phyloP scores from a whole-genome alignment of 2,113 vertebrate species.

The Pantherophis guttatus region DNA sequence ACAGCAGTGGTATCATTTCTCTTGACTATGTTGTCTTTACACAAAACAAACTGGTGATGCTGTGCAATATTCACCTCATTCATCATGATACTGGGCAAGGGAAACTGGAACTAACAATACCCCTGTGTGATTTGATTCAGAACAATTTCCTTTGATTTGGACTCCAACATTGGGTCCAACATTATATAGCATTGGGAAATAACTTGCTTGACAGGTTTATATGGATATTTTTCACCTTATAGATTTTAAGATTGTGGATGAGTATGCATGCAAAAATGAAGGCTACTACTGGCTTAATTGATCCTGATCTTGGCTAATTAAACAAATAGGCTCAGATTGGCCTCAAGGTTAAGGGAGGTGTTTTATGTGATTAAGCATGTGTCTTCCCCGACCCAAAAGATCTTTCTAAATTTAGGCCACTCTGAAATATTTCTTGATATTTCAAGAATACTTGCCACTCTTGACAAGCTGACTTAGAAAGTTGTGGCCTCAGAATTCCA shows the following conservation, averaged over 20 bases:
- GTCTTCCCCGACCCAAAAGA: background rate
- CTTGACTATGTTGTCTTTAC: background rate
- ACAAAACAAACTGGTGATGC: background rate
- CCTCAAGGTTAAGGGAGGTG: background rate
- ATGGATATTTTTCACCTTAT: background rate
- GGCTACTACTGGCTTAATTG: background rate
- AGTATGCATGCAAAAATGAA: background rate
- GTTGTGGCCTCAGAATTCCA: background rate
- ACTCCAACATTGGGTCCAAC: background rate
- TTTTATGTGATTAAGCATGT: background rate
- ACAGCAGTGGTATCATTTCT: background rate
- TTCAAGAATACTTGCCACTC: background rate
- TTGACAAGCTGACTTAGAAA: background rate
- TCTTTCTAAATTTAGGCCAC: background rate
- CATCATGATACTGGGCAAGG: background rate
- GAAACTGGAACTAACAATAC: background rate
- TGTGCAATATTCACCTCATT: background rate
- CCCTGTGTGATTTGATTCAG: background rate
- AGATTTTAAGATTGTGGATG: background rate
- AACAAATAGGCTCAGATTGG: background rate
- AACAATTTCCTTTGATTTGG: background rate
- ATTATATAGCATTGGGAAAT: background rate
- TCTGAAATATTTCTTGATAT: background rate
- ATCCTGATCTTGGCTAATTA: background rate
- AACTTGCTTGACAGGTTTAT: background rate